Base-by-base conservation (phyloP, 2,888 invertebrate species). In the Hydrotaea cyrtoneurina region DNA sequence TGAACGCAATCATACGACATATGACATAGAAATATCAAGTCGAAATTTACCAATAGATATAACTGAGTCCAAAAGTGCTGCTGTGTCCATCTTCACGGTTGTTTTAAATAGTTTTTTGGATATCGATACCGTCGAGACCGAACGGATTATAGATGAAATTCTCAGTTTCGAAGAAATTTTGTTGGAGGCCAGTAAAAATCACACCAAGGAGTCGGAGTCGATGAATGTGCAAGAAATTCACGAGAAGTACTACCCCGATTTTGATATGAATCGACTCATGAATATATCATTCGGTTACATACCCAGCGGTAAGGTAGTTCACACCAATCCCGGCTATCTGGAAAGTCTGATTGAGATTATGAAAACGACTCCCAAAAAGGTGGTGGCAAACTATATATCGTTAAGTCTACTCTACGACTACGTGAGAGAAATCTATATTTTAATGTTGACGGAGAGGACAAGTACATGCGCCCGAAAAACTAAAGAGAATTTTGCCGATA, bases 321-420 rank as follows among this genome's bases (percentile, higher is more conserved):
- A 19, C 31, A 11, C 10, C n/a, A 46, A 46, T 23, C 69, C 69
- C 7, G 15, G 21, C 21, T 69, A 46, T 23, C 11, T 23, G 2
- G 1, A 43, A 15, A 8, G 10, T 7, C 15, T 69, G 2, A 3
- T 3, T n/a, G 21, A 69, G 3, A 21, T n/a, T 15, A 23, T 69
- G 31, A 46, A 69, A 46, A 46, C 1, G 4, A 43, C 69, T 15
- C 23, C 43, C 5, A 21, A 21, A 23, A 2, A 11, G 23, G 21
- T 21, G 39, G 46, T 69, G 69, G 46, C 23, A 21, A 69, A 69
- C n/a, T 69, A 46, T 5, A 69, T 69, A 23, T 23, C 11, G 2
- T 59, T 13, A 4, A 13, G 11, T 15, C 15, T 59, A 15, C 26
- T 23, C 15, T 21, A 10, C 2, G 13, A 59, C 10, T 26, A 23